Evolutionary conservation across 2,888 invertebrate genomes (phyloP), one percentile per base, ranked within the genome.

Genomic region (Malthinus flaveolus): DNA sequence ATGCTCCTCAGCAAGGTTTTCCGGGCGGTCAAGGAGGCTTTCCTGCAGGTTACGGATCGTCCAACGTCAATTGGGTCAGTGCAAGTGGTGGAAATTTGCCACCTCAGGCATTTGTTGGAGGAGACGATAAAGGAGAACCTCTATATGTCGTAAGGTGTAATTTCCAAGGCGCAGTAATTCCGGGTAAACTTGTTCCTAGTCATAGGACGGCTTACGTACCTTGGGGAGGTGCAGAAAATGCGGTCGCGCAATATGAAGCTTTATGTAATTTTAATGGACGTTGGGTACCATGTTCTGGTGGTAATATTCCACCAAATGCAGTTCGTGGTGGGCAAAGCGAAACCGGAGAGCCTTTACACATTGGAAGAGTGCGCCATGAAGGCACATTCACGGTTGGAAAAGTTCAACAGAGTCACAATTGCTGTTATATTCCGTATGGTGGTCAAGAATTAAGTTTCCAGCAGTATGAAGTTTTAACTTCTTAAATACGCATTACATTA

Each of bases 381-480:
- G 91, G 89, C 54, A 85, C 88, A 56, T 63, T 90, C 45, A 91
- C 91, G 23, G 83, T 88, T 15, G 93, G 93, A 71, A 93, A 94
- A 80, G 88, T 94, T 2, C 93, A 94, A 70, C 87, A 88, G 34
- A 90, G 90, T 8, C 93, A 93, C 72, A 88, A 85, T 15, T 87
- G 87, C 52, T 87, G 89, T 75, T 94, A 94, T 83, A 91, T 94
- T 78, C 85, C 93, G n/a, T 94, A 86, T 73, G 91, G 81, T 1
- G 93, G 93, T 35, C 84, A 87, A 69, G 94, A 94, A 75, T 76
- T 93, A 54, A 85, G 87, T 48, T 91, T 87, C 81, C 84, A 85
- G n/a, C 89, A 91, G 49, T 94, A 89, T 74, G 93, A 94, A 81
- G 80, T 94, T 68, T 85, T 93, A 59, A 80, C 85, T 57, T 74